These are phyloP conservation scores for Ectropis crepuscularia DNA, from an alignment of 2,888 invertebrate genomes.

Conservation along the genomic window DNA sequence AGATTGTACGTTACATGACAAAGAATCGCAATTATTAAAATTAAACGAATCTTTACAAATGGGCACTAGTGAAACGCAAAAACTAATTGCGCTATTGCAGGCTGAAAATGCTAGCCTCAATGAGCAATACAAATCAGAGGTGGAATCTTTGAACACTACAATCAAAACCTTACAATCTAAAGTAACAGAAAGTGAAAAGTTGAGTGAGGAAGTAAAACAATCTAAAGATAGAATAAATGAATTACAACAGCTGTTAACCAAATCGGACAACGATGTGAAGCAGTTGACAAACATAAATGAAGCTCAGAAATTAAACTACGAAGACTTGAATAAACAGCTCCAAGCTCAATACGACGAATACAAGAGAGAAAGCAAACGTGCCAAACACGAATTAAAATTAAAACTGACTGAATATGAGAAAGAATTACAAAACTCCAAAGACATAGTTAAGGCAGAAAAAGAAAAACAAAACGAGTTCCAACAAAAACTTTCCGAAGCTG, in stretches of 20 bases:
- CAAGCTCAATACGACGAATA: conserved; percentile 73
- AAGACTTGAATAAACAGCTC: conserved; percentile 76
- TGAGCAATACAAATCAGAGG: conserved; percentile 65
- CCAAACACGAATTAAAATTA: conserved; percentile 79
- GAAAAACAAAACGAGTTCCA: conserved; percentile 70
- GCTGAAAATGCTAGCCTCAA: conserved; percentile 67
- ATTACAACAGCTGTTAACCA: conserved; percentile 67
- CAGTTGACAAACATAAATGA: conserved; percentile 76
- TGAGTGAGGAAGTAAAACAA: conserved; percentile 64
- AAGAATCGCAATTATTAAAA: conserved; percentile 59
- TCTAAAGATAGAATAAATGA: conserved; percentile 71
- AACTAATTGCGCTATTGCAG: conserved; percentile 63
- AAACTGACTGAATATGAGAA: conserved; percentile 85
- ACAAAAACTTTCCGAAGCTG: conserved; percentile 66
- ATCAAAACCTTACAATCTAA: conserved; percentile 64
- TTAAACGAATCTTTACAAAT: conserved; percentile 61
- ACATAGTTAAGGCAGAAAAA: conserved; percentile 66
- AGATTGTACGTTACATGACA: conserved; percentile 60
- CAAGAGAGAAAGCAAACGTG: conserved; percentile 77
- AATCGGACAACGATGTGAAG: conserved; percentile 78
- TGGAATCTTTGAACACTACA: conserved; percentile 69
- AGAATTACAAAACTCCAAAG: conserved; percentile 68
- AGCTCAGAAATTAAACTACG: conserved; percentile 78
- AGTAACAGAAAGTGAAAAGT: conserved; percentile 65
- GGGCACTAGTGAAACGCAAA: conserved; percentile 64